Percentiles rank a stretch among this genome's conserved stretches.
Evolutionary conservation across 2,888 invertebrate genomes (phyloP).

Genomic region (Zaprionus lineosus): DNA sequence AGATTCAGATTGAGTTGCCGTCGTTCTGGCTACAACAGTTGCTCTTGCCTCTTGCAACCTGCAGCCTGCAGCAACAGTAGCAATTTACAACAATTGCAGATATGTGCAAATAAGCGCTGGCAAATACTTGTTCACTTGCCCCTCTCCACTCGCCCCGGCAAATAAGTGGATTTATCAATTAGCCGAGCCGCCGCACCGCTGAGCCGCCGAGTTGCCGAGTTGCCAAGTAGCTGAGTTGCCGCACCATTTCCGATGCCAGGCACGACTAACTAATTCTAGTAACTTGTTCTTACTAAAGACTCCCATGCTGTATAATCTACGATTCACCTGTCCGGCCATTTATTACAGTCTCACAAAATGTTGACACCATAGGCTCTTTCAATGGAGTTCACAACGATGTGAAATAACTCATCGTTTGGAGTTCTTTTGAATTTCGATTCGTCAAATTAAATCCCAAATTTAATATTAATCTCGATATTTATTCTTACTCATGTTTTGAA

Average conservation of each 20-base stretch:
- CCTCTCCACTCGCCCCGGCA: neutral
- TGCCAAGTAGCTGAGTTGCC: constrained; percentile 1
- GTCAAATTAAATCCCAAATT: too few species aligned
- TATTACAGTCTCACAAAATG: too few species aligned
- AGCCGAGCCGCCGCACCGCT: too few species aligned
- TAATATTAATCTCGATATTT: too few species aligned
- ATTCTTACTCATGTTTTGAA: too few species aligned
- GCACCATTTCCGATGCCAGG: constrained; percentile 28
- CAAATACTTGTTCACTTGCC: constrained; percentile 32
- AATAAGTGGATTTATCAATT: neutral
- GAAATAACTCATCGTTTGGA: too few species aligned
- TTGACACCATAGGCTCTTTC: too few species aligned
- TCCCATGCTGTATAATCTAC: too few species aligned
- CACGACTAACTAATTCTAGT: neutral
- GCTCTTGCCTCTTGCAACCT: neutral
- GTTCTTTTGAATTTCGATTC: too few species aligned
- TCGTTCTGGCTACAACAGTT: neutral
- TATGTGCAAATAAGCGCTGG: constrained; percentile 46
- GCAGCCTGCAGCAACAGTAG: constrained; percentile 24
- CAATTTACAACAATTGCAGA: constrained; percentile 35
- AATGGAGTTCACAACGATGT: too few species aligned
- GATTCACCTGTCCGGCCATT: too few species aligned
- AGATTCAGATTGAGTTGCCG: neutral
- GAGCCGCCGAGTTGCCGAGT: too few species aligned
- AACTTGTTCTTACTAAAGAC: neutral